phyloP scores from a whole-genome alignment of 2,113 vertebrate species.

The Globicephala melas region DNA sequence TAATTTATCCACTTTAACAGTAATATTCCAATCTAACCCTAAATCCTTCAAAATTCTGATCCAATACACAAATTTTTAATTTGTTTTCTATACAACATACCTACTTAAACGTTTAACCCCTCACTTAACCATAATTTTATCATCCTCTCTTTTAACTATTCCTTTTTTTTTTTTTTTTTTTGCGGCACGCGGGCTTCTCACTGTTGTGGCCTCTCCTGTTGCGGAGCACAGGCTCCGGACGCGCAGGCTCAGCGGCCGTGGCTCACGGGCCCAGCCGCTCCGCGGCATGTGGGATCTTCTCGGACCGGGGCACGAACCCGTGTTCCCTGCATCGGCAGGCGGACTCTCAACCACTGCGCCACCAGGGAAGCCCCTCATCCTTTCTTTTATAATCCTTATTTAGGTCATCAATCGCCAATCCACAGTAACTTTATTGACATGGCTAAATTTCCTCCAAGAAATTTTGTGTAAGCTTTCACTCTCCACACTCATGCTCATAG shows the following conservation, averaged over 20 bases:
- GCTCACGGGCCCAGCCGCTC: no score
- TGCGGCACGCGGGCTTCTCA: no score
- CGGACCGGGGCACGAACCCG: no score
- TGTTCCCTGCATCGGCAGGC: no score
- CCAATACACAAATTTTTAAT: not conserved
- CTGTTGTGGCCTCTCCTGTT: no score
- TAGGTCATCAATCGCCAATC: not conserved
- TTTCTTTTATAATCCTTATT: not conserved
- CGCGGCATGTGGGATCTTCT: no score
- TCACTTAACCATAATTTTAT: not conserved
- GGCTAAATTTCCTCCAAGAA: not conserved
- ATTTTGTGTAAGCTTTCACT: not conserved
- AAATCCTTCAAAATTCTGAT: not conserved
- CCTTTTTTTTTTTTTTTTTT: not conserved
- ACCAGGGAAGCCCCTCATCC: not conserved
- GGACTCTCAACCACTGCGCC: no score
- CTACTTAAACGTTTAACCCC: not conserved
- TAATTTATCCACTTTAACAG: not conserved
- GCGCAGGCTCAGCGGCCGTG: no score
- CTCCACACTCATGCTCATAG: not conserved
- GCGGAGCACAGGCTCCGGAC: no score
- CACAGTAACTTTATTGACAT: not conserved
- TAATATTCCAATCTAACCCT: not conserved
- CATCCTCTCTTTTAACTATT: not conserved
- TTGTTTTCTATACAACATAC: not conserved